phyloP scores from a whole-genome alignment of 2,888 invertebrate genomes.

The Antheraea assamensis region DNA sequence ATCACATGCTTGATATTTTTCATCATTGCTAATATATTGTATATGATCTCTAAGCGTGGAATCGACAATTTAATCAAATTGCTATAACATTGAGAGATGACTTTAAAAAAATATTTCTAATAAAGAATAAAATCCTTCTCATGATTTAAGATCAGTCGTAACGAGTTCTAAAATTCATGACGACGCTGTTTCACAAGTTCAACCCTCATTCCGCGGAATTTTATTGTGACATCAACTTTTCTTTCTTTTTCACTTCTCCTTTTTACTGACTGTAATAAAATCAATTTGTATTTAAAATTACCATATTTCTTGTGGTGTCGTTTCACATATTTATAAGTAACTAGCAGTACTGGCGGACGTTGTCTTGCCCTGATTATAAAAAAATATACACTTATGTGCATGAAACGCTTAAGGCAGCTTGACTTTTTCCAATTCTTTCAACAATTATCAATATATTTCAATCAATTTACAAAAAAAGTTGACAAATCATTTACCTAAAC shows the following conservation, averaged over 20 bases:
- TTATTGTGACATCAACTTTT: background rate
- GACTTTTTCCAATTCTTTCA: too few species aligned
- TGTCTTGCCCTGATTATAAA: too few species aligned
- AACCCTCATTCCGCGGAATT: background rate
- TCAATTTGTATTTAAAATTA: background rate
- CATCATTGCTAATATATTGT: background rate
- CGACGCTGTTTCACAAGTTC: background rate
- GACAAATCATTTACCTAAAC: too few species aligned
- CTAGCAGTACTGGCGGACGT: too few species aligned
- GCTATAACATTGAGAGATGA: background rate
- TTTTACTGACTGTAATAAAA: background rate
- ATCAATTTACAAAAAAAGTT: too few species aligned
- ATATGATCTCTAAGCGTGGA: background rate
- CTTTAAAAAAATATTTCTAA: background rate
- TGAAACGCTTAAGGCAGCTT: too few species aligned
- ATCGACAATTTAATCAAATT: background rate
- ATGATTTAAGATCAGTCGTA: background rate
- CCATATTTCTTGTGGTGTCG: too few species aligned
- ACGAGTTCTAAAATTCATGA: background rate
- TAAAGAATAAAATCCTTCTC: background rate
- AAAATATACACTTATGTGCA: too few species aligned
- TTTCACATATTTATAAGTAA: too few species aligned
- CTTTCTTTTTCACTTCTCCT: background rate
- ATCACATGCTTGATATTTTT: background rate
- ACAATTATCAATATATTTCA: too few species aligned